Evolutionary conservation across 2,888 invertebrate genomes (phyloP), one percentile per base, ranked within the genome.

Genomic region (Zaprionus obscuricornis): DNA sequence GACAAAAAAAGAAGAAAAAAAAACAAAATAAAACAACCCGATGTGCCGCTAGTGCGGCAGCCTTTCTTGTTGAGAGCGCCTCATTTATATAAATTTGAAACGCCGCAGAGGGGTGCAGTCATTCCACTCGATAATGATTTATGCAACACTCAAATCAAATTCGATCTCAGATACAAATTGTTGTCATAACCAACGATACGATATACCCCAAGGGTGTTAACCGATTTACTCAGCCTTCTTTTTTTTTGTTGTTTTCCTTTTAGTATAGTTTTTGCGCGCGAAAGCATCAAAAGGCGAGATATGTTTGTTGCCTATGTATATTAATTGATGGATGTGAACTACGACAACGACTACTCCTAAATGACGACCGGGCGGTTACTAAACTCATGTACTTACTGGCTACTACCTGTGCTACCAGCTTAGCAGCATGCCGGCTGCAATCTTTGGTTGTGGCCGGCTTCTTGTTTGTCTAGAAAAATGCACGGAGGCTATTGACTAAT

Each of bases 11-110:
- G n/a, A n/a, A n/a, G n/a, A n/a, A n/a, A 29, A 4, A 29, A 7
- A 34, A 33, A 33, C 2, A 33, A 1, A 22, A 22, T 7, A 22
- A 22, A 4, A 22, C 22, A 22, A 22, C 4, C 22, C n/a, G 49
- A 42, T 47, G 26, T 50, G 46, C 40, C 20, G 56, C 57, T 22
- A 50, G 37, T 66, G 52, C 47, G 52, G 51, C 51, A 45, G 39
- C 45, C 58, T 46, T 57, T 62, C 45, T 46, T 47, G 59, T 55
- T 40, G 52, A 56, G 33, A 68, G 65, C 29, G 34, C 49, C 57
- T 74, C 71, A 72, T 72, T 74, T 72, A 74, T 72, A 70, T 46
- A 68, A 74, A 72, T 75, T 60, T 42, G 62, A 66, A 57, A 75
- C 75, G 45, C 49, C 70, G 57, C 71, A 46, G 50, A 74, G 66